Evolutionary conservation across 1,140 invertebrate species (phyloP).

Genomic region (Drosophila paulistorum): DNA sequence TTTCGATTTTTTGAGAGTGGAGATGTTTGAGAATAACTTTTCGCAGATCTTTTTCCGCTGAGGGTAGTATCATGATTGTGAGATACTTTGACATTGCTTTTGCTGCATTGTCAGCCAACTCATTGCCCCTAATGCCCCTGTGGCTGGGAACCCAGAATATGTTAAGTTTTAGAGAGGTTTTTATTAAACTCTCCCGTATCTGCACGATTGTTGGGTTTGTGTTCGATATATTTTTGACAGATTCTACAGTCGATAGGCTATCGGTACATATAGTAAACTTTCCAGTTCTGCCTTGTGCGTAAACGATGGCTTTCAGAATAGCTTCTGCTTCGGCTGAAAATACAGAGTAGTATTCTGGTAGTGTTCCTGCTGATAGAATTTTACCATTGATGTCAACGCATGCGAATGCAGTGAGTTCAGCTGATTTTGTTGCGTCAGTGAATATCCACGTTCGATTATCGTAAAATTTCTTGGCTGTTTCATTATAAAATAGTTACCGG

Average conservation of each 20-base stretch:
- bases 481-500: conserved; percentile 13
- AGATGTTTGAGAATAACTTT: background rate
- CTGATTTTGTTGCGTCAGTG: conserved; percentile 23
- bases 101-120: conserved; percentile 4
- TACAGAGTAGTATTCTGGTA: conserved; percentile 22
- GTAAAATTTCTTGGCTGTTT: conserved; percentile 14
- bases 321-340: conserved; percentile 16
- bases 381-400: conserved; percentile 22
- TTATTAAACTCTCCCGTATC: conserved; percentile 5
- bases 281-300: conserved; percentile 12
- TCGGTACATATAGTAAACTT: conserved; percentile 18
- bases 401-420: conserved; percentile 13
- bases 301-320: conserved; percentile 9
- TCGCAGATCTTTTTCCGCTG: conserved; percentile 3
- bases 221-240: background rate
- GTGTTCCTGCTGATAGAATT: conserved; percentile 15
- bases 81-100: background rate
- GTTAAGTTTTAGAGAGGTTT: conserved; percentile 2
- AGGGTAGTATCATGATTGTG: conserved; percentile 1
- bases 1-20: conserved; percentile 3
- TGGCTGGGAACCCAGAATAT: conserved; percentile 10
- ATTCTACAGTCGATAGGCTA: conserved; percentile 12
- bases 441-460: conserved; percentile 23
- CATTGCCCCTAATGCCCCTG: background rate
- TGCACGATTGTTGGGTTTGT: background rate